Base-by-base conservation (phyloP, 1,140 invertebrate genomes). In the Amphibalanus amphitrite region DNA sequence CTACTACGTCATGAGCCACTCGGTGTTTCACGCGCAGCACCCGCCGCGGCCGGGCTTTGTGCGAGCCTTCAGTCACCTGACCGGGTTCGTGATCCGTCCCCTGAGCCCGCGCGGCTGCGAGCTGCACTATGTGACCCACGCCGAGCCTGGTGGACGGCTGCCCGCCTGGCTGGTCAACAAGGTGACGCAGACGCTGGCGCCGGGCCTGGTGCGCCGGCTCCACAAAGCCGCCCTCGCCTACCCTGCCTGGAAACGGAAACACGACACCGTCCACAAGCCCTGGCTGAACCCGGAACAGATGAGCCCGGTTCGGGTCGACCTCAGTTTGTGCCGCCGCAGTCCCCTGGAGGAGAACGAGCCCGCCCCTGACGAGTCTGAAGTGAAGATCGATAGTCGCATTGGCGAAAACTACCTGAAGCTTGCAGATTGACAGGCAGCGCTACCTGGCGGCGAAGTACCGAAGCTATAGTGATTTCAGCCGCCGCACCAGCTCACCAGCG, bases 111-210 rank as follows among this genome's bases (percentile, higher is more conserved):
- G 83, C 74, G 88, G 89, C 71, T 91, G 89, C 76, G 86, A 88
- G 79, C 80, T 93, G 30, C 89, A 88, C 17, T 95, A 94, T 77
- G 86, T 94, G 20, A 90, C 91, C 0, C 89, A 92, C 76, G 91
- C 90, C 3, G 92, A 95, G 80, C 92, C 92, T 26, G 87, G 89
- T 80, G 92, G 92, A 74, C 90, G 89, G 75, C 80, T 95, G 72
- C 92, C 92, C 20, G 86, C 88, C 17, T 95, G 92, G 92, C 81
- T 93, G 67, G 90, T 94, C 25, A 95, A 95, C 80, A 90, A 89
- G 82, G 85, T 91, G 69, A 93, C 92, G 33, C 88, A 91, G 76
- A 89, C 90, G 77, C 85, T 93, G 77, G 91, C 91, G 8, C 92
- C 92, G 28, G 74, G 83, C 82, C 79, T 92, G 72, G 87, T 92